Base-by-base conservation (phyloP, 2,113 vertebrate genomes). In the Axis porcinus region DNA sequence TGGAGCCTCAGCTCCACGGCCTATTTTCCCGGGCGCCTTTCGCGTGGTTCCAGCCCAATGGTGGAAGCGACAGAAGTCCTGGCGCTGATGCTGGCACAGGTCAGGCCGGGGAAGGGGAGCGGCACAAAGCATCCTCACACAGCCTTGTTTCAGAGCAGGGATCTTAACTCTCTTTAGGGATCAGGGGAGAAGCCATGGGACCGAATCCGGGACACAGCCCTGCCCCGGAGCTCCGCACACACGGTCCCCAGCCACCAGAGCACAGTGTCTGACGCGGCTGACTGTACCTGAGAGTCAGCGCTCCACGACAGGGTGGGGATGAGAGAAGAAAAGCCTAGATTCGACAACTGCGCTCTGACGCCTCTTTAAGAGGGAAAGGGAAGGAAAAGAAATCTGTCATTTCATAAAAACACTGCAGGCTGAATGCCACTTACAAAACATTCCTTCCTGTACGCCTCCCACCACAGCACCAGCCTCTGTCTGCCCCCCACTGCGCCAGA, bases 181-280 rank as follows among this genome's bases (percentile, higher is more conserved):
- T 47, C 7, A 1, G 36, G 76, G 15, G 16, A 84, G 36, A 45
- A 43, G 60, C 58, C 5, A 4, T 1, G 25, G 17, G 1, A 3
- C 33, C 0, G 2, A 30, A 9, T 40, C 16, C 2, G 2, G 57
- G 76, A 13, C 9, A 6, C 1, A 6, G 74, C 45, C 1, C 30
- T 0, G 62, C 0, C 47, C 40, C 11, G 0, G 19, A 7, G 14
- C 10, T 1, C 19, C 0, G 0, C 1, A 78, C n/a, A 12, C 0
- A 0, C 1, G 3, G 4, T 1, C 8, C 12, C 55, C 2, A 2
- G 64, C 58, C 58, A 4, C 27, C 2, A 6, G 58, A 16, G 40
- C 60, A 15, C 6, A 3, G 67, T 1, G 5, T n/a, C 3, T 23
- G 19, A 40, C 0, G 4, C 3, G 14, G 57, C 6, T n/a, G 52